phyloP scores from a whole-genome alignment of 2,888 invertebrate species.

The Caenorhabditis angaria region DNA sequence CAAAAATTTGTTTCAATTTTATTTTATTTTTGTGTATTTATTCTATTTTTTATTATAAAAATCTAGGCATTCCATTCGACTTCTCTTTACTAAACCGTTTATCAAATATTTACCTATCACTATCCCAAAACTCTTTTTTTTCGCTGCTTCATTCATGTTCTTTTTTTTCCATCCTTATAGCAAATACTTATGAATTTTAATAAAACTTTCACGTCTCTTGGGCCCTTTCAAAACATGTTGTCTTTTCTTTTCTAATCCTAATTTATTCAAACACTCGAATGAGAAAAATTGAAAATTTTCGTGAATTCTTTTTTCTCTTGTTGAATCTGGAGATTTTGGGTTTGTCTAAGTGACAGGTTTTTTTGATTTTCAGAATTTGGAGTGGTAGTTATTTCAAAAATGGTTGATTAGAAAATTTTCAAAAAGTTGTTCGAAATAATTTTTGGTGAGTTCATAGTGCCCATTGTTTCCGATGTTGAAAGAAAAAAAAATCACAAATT shows the following conservation, averaged over 20 bases:
- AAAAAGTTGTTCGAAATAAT: too few relatives aligned
- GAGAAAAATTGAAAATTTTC: background rate
- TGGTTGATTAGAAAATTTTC: too few relatives aligned
- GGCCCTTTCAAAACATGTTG: background rate
- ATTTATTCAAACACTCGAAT: conserved; percentile 6
- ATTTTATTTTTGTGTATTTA: background rate
- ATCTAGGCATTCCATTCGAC: background rate
- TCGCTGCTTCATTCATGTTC: background rate
- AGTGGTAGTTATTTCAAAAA: too few relatives aligned
- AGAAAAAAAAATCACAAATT: too few relatives aligned
- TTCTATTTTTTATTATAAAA: background rate
- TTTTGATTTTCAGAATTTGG: too few relatives aligned
- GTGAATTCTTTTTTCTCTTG: too few relatives aligned
- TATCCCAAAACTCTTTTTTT: background rate
- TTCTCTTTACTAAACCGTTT: background rate
- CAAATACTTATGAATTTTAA: background rate
- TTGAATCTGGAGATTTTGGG: too few relatives aligned
- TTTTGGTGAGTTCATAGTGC: too few relatives aligned
- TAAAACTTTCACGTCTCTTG: background rate
- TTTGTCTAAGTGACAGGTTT: too few relatives aligned
- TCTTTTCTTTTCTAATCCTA: conserved; percentile 6
- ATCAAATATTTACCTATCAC: conserved; percentile 6
- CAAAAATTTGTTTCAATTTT: background rate
- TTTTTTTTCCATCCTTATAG: background rate
- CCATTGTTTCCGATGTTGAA: too few relatives aligned